Conservation (phyloP, 2,113 vertebrate genomes). For the Anolis sagrei region DNA sequence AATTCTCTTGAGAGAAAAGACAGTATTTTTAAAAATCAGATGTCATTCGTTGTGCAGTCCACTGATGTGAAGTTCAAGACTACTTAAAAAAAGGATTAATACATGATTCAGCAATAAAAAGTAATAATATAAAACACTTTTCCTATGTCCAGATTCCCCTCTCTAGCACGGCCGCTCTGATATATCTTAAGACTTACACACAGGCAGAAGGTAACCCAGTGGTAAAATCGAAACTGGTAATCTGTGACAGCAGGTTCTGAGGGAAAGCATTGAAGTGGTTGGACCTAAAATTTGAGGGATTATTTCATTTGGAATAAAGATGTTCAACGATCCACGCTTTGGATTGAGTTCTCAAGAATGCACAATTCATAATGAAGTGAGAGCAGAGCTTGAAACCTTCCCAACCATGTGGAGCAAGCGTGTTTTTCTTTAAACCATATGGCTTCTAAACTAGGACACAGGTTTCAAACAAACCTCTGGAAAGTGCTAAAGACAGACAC, state of each 20-base stretch:
- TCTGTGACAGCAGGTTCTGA: background rate
- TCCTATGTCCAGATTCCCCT: background rate
- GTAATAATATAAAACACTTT: background rate
- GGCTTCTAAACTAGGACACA: background rate
- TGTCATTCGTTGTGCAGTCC: background rate
- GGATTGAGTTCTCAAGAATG: background rate
- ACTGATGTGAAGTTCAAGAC: background rate
- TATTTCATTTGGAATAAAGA: background rate
- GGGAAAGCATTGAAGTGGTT: background rate
- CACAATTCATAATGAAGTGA: background rate
- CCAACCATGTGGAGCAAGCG: background rate
- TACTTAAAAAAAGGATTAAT: background rate
- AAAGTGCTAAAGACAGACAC: background rate
- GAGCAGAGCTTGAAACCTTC: background rate
- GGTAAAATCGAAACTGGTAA: background rate
- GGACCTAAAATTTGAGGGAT: too few relatives aligned
- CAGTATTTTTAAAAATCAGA: background rate
- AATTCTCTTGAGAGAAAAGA: background rate
- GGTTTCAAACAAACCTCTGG: background rate
- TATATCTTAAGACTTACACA: background rate
- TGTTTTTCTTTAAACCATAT: background rate
- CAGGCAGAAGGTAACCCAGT: background rate
- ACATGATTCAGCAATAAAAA: background rate
- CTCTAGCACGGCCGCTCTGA: background rate
- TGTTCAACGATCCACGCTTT: background rate